A percentile compares a stretch with the other conserved stretches of the same genome.
Conservation (phyloP, 2,888 invertebrate species). For the Aricia artaxerxes region DNA sequence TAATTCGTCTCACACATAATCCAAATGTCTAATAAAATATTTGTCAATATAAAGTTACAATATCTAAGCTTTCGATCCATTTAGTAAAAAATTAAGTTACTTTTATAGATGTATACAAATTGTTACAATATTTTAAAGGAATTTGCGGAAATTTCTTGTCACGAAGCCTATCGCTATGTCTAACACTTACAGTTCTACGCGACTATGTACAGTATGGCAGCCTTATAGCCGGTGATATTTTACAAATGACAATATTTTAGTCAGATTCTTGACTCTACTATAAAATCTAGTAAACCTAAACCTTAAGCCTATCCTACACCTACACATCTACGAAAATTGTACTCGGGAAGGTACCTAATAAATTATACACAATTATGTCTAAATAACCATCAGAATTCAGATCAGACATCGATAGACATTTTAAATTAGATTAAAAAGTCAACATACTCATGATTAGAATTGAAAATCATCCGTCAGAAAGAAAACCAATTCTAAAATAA, state of each 20-base stretch:
- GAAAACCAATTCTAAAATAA: not conserved
- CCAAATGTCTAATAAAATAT: not conserved
- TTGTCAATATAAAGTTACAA: not conserved
- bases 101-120: not conserved
- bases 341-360: not conserved
- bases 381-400: not conserved
- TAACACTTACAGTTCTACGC: slow-evolving; percentile 35
- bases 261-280: slow-evolving; percentile 14
- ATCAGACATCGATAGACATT: not conserved
- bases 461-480: not conserved
- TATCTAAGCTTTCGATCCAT: not conserved
- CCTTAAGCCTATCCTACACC: not conserved
- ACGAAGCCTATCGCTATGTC: slow-evolving; percentile 18
- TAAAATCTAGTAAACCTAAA: slow-evolving; percentile 16
- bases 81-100: not conserved
- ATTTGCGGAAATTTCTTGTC: not conserved
- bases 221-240: slow-evolving; percentile 49
- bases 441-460: not conserved
- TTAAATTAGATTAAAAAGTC: not conserved
- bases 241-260: slow-evolving; percentile 29
- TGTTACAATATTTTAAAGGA: not conserved
- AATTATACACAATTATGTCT: not conserved
- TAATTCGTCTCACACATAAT: not conserved
- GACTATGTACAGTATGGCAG: slow-evolving; percentile 51
- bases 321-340: not conserved